Base-by-base conservation (phyloP, 2,113 vertebrate genomes). In the Xiphophorus couchianus region DNA sequence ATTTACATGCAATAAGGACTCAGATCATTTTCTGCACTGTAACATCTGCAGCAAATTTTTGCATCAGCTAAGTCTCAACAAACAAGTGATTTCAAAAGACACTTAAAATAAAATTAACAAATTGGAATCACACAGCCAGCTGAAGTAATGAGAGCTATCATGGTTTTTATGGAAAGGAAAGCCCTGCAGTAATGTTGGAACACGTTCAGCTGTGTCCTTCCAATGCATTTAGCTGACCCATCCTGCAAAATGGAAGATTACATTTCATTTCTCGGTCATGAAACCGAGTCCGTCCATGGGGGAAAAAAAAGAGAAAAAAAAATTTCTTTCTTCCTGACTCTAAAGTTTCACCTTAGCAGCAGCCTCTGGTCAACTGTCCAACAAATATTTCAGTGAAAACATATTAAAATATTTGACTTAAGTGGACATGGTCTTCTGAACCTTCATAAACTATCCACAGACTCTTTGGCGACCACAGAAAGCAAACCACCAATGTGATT, bases 391-490 rank as follows among this genome's bases (percentile, higher is more conserved):
- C n/a, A 29, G 54, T 63, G 42, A 65, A 66, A 71, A 82, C 28
- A 30, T 48, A 19, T 76, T 74, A 72, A 84, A 73, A 73, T 54
- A 37, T 74, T 72, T 65, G 19, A 66, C n/a, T 65, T 33, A 19
- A 85, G 44, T 30, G n/a, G 75, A 54, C 51, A 54, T 54, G 51
- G 7, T n/a, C 22, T 54, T 54, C 51, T 78, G 73, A 80, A 68
- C 83, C 31, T 63, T 69, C 63, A 35, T 44, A 33, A 39, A 4
- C 71, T 67, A 44, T 76, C 68, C 35, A 35, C 60, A 72, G 78
- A 82, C 62, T 85, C 71, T 80, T 88, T 89, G 84, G 83, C 81
- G 62, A 39, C 25, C 29, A 28, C 51, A 35, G 77, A 64, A 33
- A 76, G 74, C 58, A 77, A 85, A 79, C 85, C 73, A 69, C 3